These are phyloP conservation scores for Cosmorhoe ocellata DNA, from an alignment of 2,888 invertebrate genomes.

Conservation along the genomic window DNA sequence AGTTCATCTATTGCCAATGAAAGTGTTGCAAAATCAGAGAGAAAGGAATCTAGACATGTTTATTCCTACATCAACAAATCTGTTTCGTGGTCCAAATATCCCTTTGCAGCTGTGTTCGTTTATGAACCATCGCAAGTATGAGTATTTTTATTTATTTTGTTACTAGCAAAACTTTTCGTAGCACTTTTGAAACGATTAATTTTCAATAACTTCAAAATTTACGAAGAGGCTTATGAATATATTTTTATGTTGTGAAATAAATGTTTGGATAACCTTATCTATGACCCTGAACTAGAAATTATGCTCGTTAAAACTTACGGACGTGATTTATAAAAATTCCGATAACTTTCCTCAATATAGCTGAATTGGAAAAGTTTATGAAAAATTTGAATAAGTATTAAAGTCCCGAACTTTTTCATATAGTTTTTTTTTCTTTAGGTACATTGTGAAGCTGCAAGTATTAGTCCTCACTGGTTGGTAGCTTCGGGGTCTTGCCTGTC, in stretches of 20 bases:
- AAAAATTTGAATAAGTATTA: too few relatives aligned
- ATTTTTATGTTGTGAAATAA: too few relatives aligned
- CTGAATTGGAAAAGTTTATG: too few relatives aligned
- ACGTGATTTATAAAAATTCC: constrained; percentile 2
- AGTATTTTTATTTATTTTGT: not conserved
- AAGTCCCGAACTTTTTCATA: too few relatives aligned
- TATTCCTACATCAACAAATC: constrained; percentile 28
- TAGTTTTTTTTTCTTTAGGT: constrained; percentile 45
- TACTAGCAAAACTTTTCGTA: too few relatives aligned
- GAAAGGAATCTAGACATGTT: constrained; percentile 2
- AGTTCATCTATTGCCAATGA: constrained; percentile 3
- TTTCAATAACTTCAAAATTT: too few relatives aligned
- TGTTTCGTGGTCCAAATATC: constrained; percentile 57
- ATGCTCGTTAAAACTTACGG: not conserved
- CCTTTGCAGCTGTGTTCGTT: constrained; percentile 64
- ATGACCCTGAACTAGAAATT: too few relatives aligned
- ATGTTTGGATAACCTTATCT: too few relatives aligned
- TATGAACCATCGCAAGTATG: constrained; percentile 65
- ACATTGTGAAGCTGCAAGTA: constrained; percentile 66
- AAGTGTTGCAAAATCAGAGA: constrained; percentile 9
- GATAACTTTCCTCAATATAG: not conserved
- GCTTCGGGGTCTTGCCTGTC: constrained; percentile 65
- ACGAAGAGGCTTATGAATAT: too few relatives aligned
- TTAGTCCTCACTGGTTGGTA: constrained; percentile 67
- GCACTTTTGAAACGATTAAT: too few relatives aligned